Conservation (phyloP, 2,113 vertebrate genomes). For the Scortum barcoo region DNA sequence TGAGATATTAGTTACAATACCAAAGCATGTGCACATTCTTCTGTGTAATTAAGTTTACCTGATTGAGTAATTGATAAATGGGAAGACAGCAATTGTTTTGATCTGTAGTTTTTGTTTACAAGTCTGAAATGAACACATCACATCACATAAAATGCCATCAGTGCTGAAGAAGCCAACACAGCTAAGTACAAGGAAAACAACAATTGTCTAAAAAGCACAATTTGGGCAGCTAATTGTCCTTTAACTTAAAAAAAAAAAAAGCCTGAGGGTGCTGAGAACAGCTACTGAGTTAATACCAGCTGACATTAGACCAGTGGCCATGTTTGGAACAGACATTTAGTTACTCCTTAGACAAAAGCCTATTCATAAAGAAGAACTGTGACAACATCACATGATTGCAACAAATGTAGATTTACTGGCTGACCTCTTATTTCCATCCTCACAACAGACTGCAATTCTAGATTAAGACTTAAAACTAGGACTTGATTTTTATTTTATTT, state of each 20-base stretch:
- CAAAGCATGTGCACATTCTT: constrained; percentile 39
- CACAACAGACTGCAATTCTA: background rate
- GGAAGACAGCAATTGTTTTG: constrained; percentile 23
- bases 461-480: background rate
- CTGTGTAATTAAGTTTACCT: constrained; percentile 2
- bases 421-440: constrained; percentile 31
- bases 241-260: constrained; percentile 13
- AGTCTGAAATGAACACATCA: background rate
- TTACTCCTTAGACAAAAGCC: constrained; percentile 46
- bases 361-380: constrained; percentile 46
- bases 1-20: constrained; percentile 21
- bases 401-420: constrained; percentile 15
- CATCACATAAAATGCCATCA: background rate
- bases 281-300: background rate
- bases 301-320: constrained; percentile 1
- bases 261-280: background rate
- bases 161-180: background rate
- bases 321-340: constrained; percentile 30
- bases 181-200: background rate
- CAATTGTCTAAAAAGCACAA: background rate
- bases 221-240: background rate
- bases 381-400: constrained; percentile 54
- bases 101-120: background rate
- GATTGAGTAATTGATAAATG: constrained; percentile 14
- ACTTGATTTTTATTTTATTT: background rate